A percentile compares a stretch with the other conserved stretches of the same genome.
Conservation (phyloP, 2,797 vertebrate genomes). For the Telmatherina bonti region DNA sequence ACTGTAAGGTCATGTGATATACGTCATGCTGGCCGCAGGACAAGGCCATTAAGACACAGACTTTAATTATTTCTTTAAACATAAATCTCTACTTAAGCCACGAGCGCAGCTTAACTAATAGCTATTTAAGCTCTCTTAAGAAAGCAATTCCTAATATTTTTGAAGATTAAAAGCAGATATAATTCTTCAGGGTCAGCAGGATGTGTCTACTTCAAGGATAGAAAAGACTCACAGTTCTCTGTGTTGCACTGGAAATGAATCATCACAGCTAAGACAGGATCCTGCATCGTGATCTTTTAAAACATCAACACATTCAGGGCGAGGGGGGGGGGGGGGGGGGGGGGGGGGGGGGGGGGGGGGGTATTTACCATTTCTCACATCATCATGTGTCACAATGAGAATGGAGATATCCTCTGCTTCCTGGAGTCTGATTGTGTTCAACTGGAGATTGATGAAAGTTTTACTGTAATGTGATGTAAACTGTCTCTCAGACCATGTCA, state of each 20-base stretch:
- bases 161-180: conserved; percentile 64
- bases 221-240: neutral
- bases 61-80: conserved; percentile 81
- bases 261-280: neutral
- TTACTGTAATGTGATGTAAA: too few relatives aligned
- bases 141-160: conserved; percentile 54
- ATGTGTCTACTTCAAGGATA: conserved; percentile 28
- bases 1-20: conserved; percentile 82
- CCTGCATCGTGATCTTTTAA: too few relatives aligned
- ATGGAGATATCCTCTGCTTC: too few relatives aligned
- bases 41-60: conserved; percentile 77
- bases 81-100: conserved; percentile 78
- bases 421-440: too few relatives aligned
- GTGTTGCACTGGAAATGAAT: neutral
- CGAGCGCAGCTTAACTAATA: conserved; percentile 68
- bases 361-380: too few relatives aligned
- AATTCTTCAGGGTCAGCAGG: conserved; percentile 24
- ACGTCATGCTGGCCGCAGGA: conserved; percentile 79
- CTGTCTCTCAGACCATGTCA: too few relatives aligned
- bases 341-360: too few relatives aligned
- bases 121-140: conserved; percentile 65
- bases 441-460: too few relatives aligned
- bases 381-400: too few relatives aligned
- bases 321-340: too few relatives aligned
- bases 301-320: too few relatives aligned